These are phyloP conservation scores for Prochilodus magdalenae DNA, from an alignment of 2,113 vertebrate genomes.

Conservation along the genomic window DNA sequence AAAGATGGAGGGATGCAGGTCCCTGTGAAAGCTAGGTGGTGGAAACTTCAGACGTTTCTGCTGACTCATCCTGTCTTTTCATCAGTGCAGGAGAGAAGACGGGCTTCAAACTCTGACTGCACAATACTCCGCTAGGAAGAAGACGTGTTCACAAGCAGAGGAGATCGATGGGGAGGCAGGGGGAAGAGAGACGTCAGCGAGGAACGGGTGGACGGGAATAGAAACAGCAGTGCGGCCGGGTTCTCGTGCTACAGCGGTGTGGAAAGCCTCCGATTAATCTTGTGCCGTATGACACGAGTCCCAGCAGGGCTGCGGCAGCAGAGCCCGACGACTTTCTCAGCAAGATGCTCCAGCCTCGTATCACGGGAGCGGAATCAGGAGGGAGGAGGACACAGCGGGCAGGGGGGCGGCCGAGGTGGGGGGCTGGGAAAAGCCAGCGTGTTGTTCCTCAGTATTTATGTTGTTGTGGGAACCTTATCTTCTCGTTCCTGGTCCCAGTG, in stretches of 20 bases:
- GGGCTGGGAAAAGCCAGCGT: background rate
- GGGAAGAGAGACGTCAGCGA: background rate
- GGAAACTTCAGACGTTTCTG: background rate
- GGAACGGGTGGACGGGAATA: background rate
- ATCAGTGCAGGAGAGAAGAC: slow-evolving; percentile 1
- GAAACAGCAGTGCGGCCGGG: background rate
- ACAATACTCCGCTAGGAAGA: background rate
- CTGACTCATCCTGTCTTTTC: slow-evolving; percentile 9
- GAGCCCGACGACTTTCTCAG: background rate
- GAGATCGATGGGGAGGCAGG: background rate
- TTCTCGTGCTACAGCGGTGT: background rate
- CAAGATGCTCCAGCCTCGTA: background rate
- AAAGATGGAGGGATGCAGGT: background rate
- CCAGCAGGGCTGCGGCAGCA: background rate
- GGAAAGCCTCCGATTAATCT: background rate
- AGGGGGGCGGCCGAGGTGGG: background rate
- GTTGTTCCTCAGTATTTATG: too few species aligned
- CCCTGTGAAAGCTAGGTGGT: background rate
- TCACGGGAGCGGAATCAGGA: background rate
- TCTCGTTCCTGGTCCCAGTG: too few species aligned
- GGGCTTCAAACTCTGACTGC: background rate
- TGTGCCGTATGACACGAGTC: background rate
- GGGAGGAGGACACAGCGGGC: slow-evolving; percentile 17
- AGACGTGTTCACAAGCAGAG: background rate
- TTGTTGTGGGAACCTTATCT: too few species aligned